Base-by-base conservation (phyloP, 1,140 invertebrate genomes). In the Mya arenaria region DNA sequence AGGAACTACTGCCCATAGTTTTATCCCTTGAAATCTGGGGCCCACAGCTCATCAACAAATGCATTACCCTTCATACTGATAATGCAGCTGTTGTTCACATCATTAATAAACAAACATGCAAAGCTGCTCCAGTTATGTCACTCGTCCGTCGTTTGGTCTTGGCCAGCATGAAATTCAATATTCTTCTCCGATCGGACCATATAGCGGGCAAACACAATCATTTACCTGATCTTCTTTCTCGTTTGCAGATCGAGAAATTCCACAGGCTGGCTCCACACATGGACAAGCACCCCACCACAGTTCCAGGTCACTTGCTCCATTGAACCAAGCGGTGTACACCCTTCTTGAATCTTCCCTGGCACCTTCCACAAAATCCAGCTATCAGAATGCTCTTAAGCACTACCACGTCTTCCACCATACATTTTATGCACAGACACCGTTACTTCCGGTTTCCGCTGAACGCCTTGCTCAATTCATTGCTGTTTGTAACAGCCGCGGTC, bases 1-100 rank as follows among this genome's bases (percentile, higher is more conserved):
- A 68, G 32, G 69, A 84, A 58, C 34, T 81, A 56, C 65, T 84
- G n/a, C 83, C 78, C 55, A 82, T 81, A n/a, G 60, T 84, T 34
- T 23, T 84, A 15, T 30, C 77, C 4, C 6, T 75, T 13, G 79
- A 84, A 71, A 69, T 72, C 4, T 82, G 83, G 78, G 69, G 69
- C 4, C 8, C 10, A 8, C 23, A 23, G 23, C n/a, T 85, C 17
- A 4, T 4, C 28, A 85, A 85, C 39, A 23, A 36, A 6, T 55
- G 52, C n/a, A 28, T 84, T 1, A 15, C 78, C n/a, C 32, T 85
- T 13, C 66, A 75, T 37, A 48, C 77, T 60, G 84, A 85, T 48
- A 85, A 85, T 78, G 28, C 32, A 39, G 69, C 71, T 17, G 55
- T 82, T 1, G 65, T 82, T 0, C 36, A 75, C 41, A 78, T 82